A percentile compares a stretch with the other conserved stretches of the same genome.
These are phyloP conservation scores for Gonioctena quinquepunctata DNA, from an alignment of 1,140 invertebrate species.

Conservation along the genomic window DNA sequence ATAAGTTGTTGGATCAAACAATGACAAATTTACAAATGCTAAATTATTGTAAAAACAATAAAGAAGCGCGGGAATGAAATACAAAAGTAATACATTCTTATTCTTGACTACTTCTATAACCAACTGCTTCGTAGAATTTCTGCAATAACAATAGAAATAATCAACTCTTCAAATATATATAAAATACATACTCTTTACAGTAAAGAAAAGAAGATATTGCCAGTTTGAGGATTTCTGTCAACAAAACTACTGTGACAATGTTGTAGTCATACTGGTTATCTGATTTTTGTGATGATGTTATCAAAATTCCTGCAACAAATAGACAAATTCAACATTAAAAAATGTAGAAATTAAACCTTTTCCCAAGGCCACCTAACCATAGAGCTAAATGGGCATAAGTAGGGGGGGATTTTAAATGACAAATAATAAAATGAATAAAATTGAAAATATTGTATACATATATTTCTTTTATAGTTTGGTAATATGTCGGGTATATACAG, in stretches of 20 bases:
- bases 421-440: too few species aligned
- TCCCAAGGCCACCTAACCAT: too few species aligned
- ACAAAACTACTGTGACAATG: constrained; percentile 82
- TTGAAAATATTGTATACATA: too few species aligned
- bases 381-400: too few species aligned
- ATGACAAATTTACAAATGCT: constrained; percentile 86
- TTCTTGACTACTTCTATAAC: constrained; percentile 63
- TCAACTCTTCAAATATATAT: too few species aligned
- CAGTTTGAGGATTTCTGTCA: constrained; percentile 88
- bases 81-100: constrained; percentile 74
- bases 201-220: constrained; percentile 73
- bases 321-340: too few species aligned
- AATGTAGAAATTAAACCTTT: too few species aligned
- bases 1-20: constrained; percentile 94
- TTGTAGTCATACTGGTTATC: constrained; percentile 86
- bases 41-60: constrained; percentile 97
- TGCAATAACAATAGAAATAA: constrained; percentile 50
- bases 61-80: constrained; percentile 87
- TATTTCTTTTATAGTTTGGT: too few species aligned
- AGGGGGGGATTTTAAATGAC: too few species aligned
- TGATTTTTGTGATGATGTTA: constrained; percentile 83
- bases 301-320: constrained; percentile 77
- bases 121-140: constrained; percentile 58
- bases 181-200: constrained; percentile 68
- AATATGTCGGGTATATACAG: too few species aligned